Conservation (phyloP, 2,797 vertebrate species). For the Pantherophis alleghaniensis region DNA sequence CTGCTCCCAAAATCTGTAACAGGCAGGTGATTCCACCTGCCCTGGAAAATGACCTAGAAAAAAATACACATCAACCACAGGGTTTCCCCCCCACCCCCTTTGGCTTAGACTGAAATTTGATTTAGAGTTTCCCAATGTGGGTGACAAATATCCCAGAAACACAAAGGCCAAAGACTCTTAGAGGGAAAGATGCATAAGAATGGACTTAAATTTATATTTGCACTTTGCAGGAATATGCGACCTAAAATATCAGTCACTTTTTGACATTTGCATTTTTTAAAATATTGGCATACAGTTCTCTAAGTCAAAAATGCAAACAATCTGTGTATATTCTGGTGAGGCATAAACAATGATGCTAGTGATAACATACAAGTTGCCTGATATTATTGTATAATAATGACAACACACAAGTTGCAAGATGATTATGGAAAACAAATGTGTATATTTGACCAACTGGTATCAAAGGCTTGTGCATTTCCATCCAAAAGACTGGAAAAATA, state of each 20-base stretch:
- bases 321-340: background rate
- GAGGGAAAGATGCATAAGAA: background rate
- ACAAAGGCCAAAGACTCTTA: background rate
- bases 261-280: background rate
- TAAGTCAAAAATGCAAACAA: background rate
- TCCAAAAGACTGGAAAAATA: background rate
- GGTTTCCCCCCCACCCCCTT: background rate
- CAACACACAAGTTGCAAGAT: background rate
- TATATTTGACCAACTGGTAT: background rate
- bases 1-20: background rate
- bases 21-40: slow-evolving; percentile 15
- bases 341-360: background rate
- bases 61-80: background rate
- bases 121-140: background rate
- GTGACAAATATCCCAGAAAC: background rate
- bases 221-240: background rate
- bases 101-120: background rate
- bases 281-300: background rate
- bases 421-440: background rate
- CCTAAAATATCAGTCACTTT: background rate
- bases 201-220: background rate
- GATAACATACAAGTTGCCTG: background rate
- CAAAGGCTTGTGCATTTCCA: background rate
- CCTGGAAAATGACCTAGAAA: slow-evolving; percentile 1
- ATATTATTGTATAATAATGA: background rate